Evolutionary conservation across 1,140 invertebrate genomes (phyloP), one percentile per base, ranked within the genome.

Genomic region (Tenebrio molitor): DNA sequence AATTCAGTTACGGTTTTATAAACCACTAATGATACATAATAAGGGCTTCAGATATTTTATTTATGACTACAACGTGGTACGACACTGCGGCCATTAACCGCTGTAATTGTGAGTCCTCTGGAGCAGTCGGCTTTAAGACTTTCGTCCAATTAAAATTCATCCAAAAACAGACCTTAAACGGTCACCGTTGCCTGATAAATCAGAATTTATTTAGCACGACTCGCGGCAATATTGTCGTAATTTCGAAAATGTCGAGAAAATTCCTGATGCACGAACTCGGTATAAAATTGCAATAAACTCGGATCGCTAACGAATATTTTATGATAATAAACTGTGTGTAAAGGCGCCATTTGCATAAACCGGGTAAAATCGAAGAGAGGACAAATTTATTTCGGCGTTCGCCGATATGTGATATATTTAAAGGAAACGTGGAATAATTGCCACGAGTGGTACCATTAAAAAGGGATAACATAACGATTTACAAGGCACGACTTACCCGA

Each of bases 231-330:
- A 29, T 29, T 36, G 16, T n/a, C 4, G 50, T 15, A 58, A 58
- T 58, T 58, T 58, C n/a, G 29, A 66, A 66, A 66, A 66, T 42
- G 64, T 41, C 64, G 42, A 46, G 42, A 46, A 46, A 66, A 66
- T 42, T 34, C 42, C 64, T 66, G 39, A 66, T 42, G 64, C 64
- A 66, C 64, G 64, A 66, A 66, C 64, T 42, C 16, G 21, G 42
- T 46, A 66, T 66, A 66, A 66, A 66, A 66, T 66, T 23, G 42
- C 64, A 66, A 66, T 66, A 66, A 66, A 66, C 42, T 44, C 36
- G 39, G 8, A 46, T 46, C 21, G 42, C 64, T 36, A 29, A 41
- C 64, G 64, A 66, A 66, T 66, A 66, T 46, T 44, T 66, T 66
- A 66, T 66, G 64, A 66, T 66, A 66, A 66, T 66, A 66, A 44